phyloP scores from a whole-genome alignment of 2,797 vertebrate genomes.

The Antrozous pallidus region DNA sequence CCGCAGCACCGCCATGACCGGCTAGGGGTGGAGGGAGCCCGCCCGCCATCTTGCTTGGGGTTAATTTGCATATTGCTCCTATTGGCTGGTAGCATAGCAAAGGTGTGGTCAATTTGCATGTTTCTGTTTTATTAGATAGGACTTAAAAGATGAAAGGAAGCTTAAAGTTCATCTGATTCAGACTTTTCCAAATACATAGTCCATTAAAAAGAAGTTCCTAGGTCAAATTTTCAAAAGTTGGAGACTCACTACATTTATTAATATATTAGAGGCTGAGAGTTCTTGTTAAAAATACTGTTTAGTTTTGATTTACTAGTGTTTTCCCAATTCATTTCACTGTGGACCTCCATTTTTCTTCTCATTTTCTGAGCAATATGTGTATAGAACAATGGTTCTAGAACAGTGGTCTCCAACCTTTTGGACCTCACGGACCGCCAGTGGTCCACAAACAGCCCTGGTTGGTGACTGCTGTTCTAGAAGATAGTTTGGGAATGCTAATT shows the following conservation, averaged over 20 bases:
- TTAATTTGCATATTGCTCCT: no score
- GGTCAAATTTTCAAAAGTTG: not conserved
- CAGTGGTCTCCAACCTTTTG: no score
- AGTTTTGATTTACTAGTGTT: not conserved
- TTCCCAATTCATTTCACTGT: not conserved
- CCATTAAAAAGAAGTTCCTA: not conserved
- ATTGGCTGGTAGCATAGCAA: no score
- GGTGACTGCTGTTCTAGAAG: not conserved
- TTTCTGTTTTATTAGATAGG: no score
- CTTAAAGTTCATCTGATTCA: not conserved
- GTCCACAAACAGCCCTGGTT: no score
- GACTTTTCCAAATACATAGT: not conserved
- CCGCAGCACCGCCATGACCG: no score
- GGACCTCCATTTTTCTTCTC: not conserved
- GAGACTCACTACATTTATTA: not conserved
- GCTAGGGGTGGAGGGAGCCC: no score
- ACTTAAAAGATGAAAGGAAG: not conserved
- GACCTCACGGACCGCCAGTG: no score
- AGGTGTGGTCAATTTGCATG: no score
- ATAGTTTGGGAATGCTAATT: constrained; percentile 11
- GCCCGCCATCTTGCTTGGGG: no score
- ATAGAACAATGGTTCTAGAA: not conserved
- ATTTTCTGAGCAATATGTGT: not conserved
- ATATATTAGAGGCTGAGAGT: not conserved
- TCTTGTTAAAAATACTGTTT: constrained; percentile 23